phyloP scores from a whole-genome alignment of 1,140 invertebrate species.

The Maconellicoccus hirsutus region DNA sequence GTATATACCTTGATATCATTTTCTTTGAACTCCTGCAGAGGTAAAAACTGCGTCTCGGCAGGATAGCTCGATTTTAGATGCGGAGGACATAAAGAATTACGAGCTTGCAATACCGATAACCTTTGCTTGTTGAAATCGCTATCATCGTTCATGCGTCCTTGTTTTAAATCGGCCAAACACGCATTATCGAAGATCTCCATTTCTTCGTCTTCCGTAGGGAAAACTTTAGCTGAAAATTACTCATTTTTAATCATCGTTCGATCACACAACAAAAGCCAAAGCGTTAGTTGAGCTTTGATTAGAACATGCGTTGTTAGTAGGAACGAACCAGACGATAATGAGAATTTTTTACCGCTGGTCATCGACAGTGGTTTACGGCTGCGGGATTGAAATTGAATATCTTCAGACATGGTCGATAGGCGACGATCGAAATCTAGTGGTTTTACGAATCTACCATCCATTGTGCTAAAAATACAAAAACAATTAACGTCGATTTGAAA shows the following conservation, averaged over 20 bases:
- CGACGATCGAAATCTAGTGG: neutral
- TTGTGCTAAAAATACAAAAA: neutral
- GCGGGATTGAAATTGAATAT: neutral
- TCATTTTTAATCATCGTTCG: too few species aligned
- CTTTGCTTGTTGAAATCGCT: constrained; percentile 32
- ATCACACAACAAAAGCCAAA: too few species aligned
- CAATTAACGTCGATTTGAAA: neutral
- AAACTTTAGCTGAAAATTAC: constrained; percentile 32
- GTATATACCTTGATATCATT: constrained; percentile 69
- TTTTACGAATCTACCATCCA: neutral
- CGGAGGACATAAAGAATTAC: constrained; percentile 75
- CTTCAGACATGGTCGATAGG: constrained; percentile 4
- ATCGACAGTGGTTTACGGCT: neutral
- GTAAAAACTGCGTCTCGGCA: constrained; percentile 62
- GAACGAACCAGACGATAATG: constrained; percentile 29
- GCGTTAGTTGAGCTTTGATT: too few species aligned
- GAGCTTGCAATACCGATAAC: constrained; percentile 57
- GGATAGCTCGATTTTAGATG: constrained; percentile 83
- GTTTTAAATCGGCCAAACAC: constrained; percentile 35
- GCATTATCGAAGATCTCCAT: constrained; percentile 37
- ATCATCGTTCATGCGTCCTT: constrained; percentile 25
- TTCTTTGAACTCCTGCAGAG: constrained; percentile 42
- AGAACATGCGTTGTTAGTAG: constrained; percentile 22
- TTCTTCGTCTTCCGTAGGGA: constrained; percentile 38
- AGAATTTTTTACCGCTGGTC: constrained; percentile 17